Evolutionary conservation across 2,888 invertebrate species (phyloP).

Genomic region (Leucozona laternaria): DNA sequence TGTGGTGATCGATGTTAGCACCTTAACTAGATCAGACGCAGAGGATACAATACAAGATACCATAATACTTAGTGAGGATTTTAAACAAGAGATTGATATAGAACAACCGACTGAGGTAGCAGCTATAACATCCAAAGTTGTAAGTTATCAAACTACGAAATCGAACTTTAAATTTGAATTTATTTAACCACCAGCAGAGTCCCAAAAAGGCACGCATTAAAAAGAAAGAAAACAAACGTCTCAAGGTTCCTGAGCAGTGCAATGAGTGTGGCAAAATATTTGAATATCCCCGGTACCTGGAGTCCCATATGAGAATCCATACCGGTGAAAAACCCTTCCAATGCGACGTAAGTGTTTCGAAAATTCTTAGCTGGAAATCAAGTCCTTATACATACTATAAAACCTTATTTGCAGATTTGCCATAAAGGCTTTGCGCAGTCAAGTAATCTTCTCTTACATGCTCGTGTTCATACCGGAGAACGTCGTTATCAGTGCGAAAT

Average conservation of each 20-base stretch:
- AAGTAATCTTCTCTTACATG: slow-evolving; percentile 77
- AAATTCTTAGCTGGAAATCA: neutral
- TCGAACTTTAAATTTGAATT: neutral
- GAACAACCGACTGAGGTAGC: neutral
- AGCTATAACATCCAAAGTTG: slow-evolving; percentile 36
- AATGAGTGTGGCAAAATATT: slow-evolving; percentile 79
- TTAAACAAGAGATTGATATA: slow-evolving; percentile 56
- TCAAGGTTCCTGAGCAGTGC: slow-evolving; percentile 79
- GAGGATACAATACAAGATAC: slow-evolving; percentile 78
- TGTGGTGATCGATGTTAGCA: slow-evolving; percentile 80
- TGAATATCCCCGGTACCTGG: slow-evolving; percentile 79
- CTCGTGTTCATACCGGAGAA: slow-evolving; percentile 77
- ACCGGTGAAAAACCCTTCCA: slow-evolving; percentile 79
- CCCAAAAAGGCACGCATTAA: slow-evolving; percentile 57
- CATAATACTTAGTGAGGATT: slow-evolving; percentile 66
- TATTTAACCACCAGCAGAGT: slow-evolving; percentile 16
- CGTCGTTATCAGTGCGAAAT: slow-evolving; percentile 79
- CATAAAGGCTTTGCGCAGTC: slow-evolving; percentile 77
- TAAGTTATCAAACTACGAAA: neutral
- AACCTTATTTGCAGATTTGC: slow-evolving; percentile 67
- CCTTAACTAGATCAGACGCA: slow-evolving; percentile 79
- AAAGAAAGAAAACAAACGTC: slow-evolving; percentile 70
- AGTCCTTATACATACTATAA: neutral
- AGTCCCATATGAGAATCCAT: slow-evolving; percentile 79
- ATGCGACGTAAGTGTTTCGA: slow-evolving; percentile 77